phyloP scores from a whole-genome alignment of 2,797 vertebrate genomes.

The Micropoecilia bifurca region DNA sequence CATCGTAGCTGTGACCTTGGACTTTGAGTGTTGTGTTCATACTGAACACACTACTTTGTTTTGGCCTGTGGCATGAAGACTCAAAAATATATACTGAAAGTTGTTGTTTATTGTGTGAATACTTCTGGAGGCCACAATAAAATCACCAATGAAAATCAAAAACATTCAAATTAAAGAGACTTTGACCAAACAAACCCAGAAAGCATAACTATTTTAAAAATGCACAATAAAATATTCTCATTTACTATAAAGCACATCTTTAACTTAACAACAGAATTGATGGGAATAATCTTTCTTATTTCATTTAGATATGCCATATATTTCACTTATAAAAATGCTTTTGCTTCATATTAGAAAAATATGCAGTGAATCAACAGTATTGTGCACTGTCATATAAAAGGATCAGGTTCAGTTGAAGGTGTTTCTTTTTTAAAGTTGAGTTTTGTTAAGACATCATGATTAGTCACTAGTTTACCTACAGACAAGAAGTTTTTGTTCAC shows the following conservation, averaged over 20 bases:
- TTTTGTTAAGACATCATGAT: neutral
- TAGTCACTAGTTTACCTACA: neutral
- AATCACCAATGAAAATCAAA: neutral
- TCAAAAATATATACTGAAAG: neutral
- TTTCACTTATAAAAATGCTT: neutral
- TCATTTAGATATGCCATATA: neutral
- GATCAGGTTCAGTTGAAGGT: neutral
- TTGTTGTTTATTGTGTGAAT: neutral
- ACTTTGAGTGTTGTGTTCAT: no score
- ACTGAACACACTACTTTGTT: neutral
- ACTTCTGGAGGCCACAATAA: neutral
- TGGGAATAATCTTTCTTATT: neutral
- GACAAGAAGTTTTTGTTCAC: neutral
- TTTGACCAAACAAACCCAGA: neutral
- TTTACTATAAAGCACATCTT: neutral
- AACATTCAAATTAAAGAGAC: neutral
- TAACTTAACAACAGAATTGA: neutral
- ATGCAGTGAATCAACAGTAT: neutral
- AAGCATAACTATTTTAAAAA: no score
- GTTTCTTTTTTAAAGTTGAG: neutral
- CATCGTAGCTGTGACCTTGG: no score
- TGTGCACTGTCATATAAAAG: neutral
- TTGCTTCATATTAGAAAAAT: neutral
- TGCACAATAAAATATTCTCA: no score
- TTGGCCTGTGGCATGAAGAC: neutral